Evolutionary conservation across 2,797 vertebrate species (phyloP), one percentile per base, ranked within the genome.

Genomic region (Sebastiscus albofasciatus): DNA sequence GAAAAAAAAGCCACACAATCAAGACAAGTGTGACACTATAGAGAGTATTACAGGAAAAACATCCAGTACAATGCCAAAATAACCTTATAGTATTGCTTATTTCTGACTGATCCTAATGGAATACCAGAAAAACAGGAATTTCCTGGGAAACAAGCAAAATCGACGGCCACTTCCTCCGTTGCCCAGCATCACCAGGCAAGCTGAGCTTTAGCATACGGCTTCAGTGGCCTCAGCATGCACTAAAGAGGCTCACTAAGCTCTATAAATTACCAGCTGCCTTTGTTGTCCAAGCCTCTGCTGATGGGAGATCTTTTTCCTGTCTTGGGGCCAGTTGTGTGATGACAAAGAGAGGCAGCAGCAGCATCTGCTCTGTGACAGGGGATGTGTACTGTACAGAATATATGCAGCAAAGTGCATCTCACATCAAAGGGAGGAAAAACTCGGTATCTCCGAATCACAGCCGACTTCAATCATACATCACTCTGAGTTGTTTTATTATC

Each of bases 391-490:
- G 58, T 33, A 49, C 64, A 55, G 59, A 77, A 68, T 34, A 68
- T 42, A 72, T 49, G 52, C 79, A 77, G 83, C 74, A 86, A 73
- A 90, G 84, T 83, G 82, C 68, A 80, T 82, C 64, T 55, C 55
- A 80, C 76, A 87, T 93, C 90, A 91, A 90, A 91, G 80, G 55
- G 52, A n/a, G 55, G 68, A 74, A 16, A 16, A 55, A 13, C 31
- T 79, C 59, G 4, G 61, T 87, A 84, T 90, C 87, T 84, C 82
- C 58, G 67, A 72, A 89, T 86, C 82, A 20, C 66, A 39, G 64
- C 24, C 72, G 39, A 33, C 83, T 93, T 91, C 84, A 81, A 80
- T 89, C 88, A 85, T 29, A 62, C 56, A 75, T 84, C 78, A 82
- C 78, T 85, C 68, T 66, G 26, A 80, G 52, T 84, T 64, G 55